A percentile compares a stretch with the other conserved stretches of the same genome.
Conservation (phyloP, 1,140 invertebrate species). For the Bombus difficillimus region DNA sequence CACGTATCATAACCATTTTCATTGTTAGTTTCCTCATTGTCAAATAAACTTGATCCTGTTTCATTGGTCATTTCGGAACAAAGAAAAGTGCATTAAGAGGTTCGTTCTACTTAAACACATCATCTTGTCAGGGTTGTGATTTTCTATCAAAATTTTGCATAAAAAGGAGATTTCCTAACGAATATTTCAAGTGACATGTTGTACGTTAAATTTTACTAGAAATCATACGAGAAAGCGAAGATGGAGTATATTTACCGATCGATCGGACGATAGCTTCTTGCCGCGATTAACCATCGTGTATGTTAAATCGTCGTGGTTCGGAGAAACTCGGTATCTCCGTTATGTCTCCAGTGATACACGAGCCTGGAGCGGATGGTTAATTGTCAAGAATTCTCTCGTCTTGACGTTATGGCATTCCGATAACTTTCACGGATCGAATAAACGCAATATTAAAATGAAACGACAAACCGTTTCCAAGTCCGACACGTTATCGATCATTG, state of each 20-base stretch:
- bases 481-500: neutral
- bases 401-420: slow-evolving; percentile 67
- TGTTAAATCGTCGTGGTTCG: slow-evolving; percentile 64
- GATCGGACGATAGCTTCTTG: slow-evolving; percentile 28
- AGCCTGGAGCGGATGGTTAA: slow-evolving; percentile 69
- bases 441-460: slow-evolving; percentile 50
- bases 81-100: neutral
- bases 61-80: too few relatives aligned
- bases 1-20: too few relatives aligned
- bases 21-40: too few relatives aligned
- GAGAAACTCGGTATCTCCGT: slow-evolving; percentile 61
- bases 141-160: neutral
- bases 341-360: slow-evolving; percentile 68
- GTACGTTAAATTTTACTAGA: neutral
- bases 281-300: slow-evolving; percentile 67
- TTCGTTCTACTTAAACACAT: neutral
- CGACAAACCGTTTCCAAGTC: neutral
- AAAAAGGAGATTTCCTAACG: neutral
- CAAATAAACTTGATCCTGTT: too few relatives aligned
- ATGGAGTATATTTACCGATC: slow-evolving; percentile 36
- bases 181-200: neutral
- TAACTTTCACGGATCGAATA: slow-evolving; percentile 44
- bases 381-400: slow-evolving; percentile 64
- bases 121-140: neutral
- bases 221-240: neutral